These are phyloP conservation scores for Nasonia longicornis DNA, from an alignment of 1,140 invertebrate species.

Conservation along the genomic window DNA sequence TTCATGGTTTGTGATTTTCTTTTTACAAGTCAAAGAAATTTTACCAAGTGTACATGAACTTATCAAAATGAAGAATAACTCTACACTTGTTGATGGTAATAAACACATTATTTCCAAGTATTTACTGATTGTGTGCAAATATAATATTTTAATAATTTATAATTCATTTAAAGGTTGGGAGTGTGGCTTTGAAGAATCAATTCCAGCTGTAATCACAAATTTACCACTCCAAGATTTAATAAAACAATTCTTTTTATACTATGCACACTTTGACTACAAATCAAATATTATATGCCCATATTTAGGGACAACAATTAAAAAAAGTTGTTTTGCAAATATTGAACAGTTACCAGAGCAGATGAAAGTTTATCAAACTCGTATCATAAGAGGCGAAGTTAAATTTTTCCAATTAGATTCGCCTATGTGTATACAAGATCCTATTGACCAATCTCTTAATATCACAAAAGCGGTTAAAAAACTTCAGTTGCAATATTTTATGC, in stretches of 20 bases:
- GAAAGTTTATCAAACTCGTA: conserved; percentile 7
- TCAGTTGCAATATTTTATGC: conserved; percentile 48
- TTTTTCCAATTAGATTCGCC: conserved; percentile 49
- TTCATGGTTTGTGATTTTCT: conserved; percentile 53
- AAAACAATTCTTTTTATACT: conserved; percentile 69
- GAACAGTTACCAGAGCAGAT: conserved; percentile 31
- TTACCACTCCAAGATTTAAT: conserved; percentile 45
- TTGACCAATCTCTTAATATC: conserved; percentile 69
- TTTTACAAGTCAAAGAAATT: conserved; percentile 47
- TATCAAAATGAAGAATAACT: background rate
- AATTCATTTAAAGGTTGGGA: conserved; percentile 14
- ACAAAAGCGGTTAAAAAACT: conserved; percentile 58
- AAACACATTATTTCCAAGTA: background rate
- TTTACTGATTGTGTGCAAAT: background rate
- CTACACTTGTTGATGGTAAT: conserved; percentile 20
- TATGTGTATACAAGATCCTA: conserved; percentile 69
- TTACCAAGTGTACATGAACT: conserved; percentile 3
- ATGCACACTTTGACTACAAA: conserved; percentile 66
- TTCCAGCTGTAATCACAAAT: background rate
- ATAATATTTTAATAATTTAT: background rate
- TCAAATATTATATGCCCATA: conserved; percentile 67
- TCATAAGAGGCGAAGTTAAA: conserved; percentile 39
- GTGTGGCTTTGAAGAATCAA: conserved; percentile 45
- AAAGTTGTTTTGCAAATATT: conserved; percentile 12
- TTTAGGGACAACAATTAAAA: conserved; percentile 56